These are phyloP conservation scores for Chaetura pelagica DNA, from an alignment of 2,113 vertebrate species.

Conservation along the genomic window DNA sequence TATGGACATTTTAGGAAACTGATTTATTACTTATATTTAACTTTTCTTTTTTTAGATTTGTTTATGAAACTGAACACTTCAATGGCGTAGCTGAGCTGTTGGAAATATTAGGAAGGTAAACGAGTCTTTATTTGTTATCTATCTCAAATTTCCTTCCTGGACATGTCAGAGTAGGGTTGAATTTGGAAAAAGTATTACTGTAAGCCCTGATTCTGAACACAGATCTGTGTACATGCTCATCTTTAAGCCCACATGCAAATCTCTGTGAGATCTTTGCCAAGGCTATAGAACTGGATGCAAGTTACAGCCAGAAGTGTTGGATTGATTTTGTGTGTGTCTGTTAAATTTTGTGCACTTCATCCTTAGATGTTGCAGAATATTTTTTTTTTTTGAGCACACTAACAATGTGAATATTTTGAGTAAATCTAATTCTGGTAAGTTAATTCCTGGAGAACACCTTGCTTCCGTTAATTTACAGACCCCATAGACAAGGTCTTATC, in stretches of 20 bases:
- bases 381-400: background rate
- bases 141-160: background rate
- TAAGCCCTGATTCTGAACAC: slow-evolving; percentile 8
- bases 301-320: background rate
- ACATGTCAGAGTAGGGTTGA: background rate
- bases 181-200: background rate
- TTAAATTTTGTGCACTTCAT: background rate
- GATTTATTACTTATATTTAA: slow-evolving; percentile 19
- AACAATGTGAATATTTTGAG: background rate
- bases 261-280: background rate
- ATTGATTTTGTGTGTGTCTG: background rate
- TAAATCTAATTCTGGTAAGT: background rate
- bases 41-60: slow-evolving; percentile 86
- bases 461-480: background rate
- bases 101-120: slow-evolving; percentile 99
- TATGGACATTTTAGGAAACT: background rate
- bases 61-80: slow-evolving; percentile 99
- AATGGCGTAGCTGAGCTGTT: slow-evolving; percentile 98
- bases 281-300: background rate
- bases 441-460: background rate
- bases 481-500: background rate
- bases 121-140: background rate
- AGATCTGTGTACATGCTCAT: background rate
- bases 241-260: background rate
- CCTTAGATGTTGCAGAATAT: background rate